Conservation (phyloP, 2,888 invertebrate species). For the Tetheella fluctuosa region DNA sequence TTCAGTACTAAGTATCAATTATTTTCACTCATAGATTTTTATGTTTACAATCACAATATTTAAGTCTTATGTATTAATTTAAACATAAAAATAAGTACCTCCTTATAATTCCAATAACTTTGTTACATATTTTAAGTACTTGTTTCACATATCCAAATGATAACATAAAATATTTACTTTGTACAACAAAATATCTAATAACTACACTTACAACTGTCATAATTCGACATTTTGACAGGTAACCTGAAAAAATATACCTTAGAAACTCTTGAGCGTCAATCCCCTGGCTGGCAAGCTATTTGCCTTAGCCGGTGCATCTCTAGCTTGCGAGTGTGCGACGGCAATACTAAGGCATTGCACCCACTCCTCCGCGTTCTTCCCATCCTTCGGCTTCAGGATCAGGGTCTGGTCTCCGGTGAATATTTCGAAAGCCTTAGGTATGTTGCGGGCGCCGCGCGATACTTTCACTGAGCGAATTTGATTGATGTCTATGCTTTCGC, state of each 20-base stretch:
- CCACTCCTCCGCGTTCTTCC: conserved; percentile 98
- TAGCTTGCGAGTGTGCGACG: conserved; percentile 92
- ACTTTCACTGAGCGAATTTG: conserved; percentile 98
- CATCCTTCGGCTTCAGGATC: conserved; percentile 96
- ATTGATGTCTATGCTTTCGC: conserved; percentile 94
- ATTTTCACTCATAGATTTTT: too few relatives aligned
- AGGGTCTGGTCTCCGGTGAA: conserved; percentile 97
- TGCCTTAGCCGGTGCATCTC: conserved; percentile 81
- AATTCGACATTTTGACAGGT: too few relatives aligned
- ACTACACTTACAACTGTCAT: background rate
- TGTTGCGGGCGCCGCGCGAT: conserved; percentile 94
- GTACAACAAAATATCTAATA: conserved; percentile 12
- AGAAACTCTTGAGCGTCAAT: conserved; percentile 78
- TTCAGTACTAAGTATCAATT: too few relatives aligned
- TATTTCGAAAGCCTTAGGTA: conserved; percentile 98
- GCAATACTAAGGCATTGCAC: conserved; percentile 97
- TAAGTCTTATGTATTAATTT: background rate
- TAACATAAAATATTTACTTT: too few relatives aligned
- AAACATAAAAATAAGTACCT: background rate
- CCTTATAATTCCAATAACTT: background rate
- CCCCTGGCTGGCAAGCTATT: conserved; percentile 79
- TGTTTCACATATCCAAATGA: background rate
- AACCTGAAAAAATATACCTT: conserved; percentile 10
- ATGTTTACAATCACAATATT: too few relatives aligned
- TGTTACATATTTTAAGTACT: background rate